phyloP scores from a whole-genome alignment of 2,797 vertebrate genomes.

The Sternarchorhynchus goeldii region DNA sequence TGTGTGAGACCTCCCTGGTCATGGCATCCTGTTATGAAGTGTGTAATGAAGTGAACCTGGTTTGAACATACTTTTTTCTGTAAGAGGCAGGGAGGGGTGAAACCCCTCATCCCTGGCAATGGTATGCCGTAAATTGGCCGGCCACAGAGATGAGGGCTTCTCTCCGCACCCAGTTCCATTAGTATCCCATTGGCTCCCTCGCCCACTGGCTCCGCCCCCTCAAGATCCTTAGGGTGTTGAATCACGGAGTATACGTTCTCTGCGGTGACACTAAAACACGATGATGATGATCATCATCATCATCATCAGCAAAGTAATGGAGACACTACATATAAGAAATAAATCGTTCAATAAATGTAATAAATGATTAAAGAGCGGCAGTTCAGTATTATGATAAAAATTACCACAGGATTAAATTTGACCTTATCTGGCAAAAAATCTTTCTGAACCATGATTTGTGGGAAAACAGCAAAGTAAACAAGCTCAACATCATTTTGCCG shows the following conservation, averaged over 20 bases:
- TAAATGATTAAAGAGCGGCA: too few relatives aligned
- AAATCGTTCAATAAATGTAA: too few relatives aligned
- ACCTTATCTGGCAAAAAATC: too few relatives aligned
- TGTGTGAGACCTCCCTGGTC: too few relatives aligned
- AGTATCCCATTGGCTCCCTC: constrained; percentile 69
- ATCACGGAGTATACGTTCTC: constrained; percentile 79
- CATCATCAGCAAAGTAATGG: too few relatives aligned
- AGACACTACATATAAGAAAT: too few relatives aligned
- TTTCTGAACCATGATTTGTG: too few relatives aligned
- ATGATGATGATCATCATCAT: constrained; percentile 19
- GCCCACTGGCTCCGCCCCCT: constrained; percentile 66
- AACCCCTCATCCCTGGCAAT: constrained; percentile 59
- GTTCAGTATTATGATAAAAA: not conserved
- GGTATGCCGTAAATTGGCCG: constrained; percentile 57
- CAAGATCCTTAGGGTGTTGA: constrained; percentile 70
- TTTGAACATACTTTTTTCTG: constrained; percentile 71
- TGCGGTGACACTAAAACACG: constrained; percentile 57
- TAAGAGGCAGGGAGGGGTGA: constrained; percentile 70
- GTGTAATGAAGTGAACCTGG: not conserved
- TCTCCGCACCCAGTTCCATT: constrained; percentile 52
- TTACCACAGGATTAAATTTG: too few relatives aligned
- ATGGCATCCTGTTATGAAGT: too few relatives aligned
- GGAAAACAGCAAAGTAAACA: too few relatives aligned
- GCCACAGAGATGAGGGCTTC: constrained; percentile 59
- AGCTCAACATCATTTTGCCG: too few relatives aligned